A percentile compares a stretch with the other conserved stretches of the same genome.
Evolutionary conservation across 2,888 invertebrate species (phyloP).

Genomic region (Standfussiana lucernea): DNA sequence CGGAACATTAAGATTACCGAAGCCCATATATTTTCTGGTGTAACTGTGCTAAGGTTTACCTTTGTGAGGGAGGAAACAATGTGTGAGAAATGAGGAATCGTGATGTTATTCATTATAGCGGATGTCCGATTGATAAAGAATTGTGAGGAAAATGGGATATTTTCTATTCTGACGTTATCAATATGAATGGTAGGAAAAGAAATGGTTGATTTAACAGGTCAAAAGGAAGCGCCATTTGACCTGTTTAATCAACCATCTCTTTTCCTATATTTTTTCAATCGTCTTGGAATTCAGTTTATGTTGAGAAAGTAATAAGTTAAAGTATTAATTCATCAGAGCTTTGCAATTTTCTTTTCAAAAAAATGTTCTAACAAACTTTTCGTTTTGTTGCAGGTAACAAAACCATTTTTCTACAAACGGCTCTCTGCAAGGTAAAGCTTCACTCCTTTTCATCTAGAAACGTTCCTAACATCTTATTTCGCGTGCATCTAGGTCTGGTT

Average conservation of each 20-base stretch:
- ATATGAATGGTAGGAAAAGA: not conserved
- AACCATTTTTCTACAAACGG: slow-evolving; percentile 2
- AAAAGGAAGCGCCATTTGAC: not conserved
- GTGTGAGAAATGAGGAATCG: slow-evolving; percentile 45
- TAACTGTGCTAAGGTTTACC: not conserved
- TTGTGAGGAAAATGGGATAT: slow-evolving; percentile 3
- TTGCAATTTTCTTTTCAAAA: not conserved
- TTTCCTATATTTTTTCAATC: not conserved
- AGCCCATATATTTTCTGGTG: not conserved
- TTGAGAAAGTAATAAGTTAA: not conserved
- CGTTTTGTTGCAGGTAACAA: slow-evolving; percentile 59
- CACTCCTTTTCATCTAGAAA: slow-evolving; percentile 1
- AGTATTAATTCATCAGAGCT: not conserved
- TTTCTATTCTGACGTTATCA: slow-evolving; percentile 1
- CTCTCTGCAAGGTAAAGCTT: slow-evolving; percentile 40
- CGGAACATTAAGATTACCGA: not conserved
- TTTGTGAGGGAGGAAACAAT: slow-evolving; percentile 41
- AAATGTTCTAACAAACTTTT: slow-evolving; percentile 23
- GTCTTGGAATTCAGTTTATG: not conserved
- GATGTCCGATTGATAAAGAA: slow-evolving; percentile 43
- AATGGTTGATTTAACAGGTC: not conserved
- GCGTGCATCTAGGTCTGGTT: slow-evolving; percentile 51
- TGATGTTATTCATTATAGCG: slow-evolving; percentile 41
- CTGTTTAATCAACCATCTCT: not conserved
- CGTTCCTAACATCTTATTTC: slow-evolving; percentile 20